phyloP scores from a whole-genome alignment of 1,140 invertebrate genomes.

The Macrosteles quadrilineatus region DNA sequence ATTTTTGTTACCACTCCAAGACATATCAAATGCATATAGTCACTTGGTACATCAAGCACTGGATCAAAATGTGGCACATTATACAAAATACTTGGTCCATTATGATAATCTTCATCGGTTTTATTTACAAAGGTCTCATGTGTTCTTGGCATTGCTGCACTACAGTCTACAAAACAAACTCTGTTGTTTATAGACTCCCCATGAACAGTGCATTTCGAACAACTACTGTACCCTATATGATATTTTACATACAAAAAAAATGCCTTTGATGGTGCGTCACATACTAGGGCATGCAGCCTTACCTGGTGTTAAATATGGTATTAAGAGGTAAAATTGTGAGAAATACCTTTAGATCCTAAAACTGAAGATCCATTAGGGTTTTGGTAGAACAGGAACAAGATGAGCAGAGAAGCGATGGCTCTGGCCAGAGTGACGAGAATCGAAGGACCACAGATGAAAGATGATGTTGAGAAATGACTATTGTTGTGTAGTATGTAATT shows the following conservation, averaged over 20 bases:
- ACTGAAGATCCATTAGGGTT: too few relatives aligned
- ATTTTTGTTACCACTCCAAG: constrained; percentile 24
- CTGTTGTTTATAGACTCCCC: constrained; percentile 22
- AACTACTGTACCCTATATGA: constrained; percentile 23
- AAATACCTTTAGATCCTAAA: too few relatives aligned
- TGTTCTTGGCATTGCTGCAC: constrained; percentile 15
- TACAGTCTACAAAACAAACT: constrained; percentile 17
- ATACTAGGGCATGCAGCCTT: too few relatives aligned
- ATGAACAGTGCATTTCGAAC: constrained; percentile 20
- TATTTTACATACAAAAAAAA: constrained; percentile 4
- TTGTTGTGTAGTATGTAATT: too few relatives aligned
- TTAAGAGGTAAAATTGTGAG: too few relatives aligned
- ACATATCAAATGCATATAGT: constrained; percentile 24
- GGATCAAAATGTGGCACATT: constrained; percentile 24
- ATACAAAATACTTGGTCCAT: constrained; percentile 14
- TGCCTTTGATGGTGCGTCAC: not conserved
- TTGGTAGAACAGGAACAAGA: too few relatives aligned
- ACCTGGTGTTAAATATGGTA: too few relatives aligned
- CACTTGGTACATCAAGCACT: constrained; percentile 23
- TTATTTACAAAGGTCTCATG: constrained; percentile 14
- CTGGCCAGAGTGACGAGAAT: too few relatives aligned
- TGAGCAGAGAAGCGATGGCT: too few relatives aligned
- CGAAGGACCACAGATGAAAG: too few relatives aligned
- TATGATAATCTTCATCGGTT: constrained; percentile 17
- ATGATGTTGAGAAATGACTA: too few relatives aligned